These are phyloP conservation scores for Aplochiton taeniatus DNA, from an alignment of 2,797 vertebrate genomes.

Conservation along the genomic window DNA sequence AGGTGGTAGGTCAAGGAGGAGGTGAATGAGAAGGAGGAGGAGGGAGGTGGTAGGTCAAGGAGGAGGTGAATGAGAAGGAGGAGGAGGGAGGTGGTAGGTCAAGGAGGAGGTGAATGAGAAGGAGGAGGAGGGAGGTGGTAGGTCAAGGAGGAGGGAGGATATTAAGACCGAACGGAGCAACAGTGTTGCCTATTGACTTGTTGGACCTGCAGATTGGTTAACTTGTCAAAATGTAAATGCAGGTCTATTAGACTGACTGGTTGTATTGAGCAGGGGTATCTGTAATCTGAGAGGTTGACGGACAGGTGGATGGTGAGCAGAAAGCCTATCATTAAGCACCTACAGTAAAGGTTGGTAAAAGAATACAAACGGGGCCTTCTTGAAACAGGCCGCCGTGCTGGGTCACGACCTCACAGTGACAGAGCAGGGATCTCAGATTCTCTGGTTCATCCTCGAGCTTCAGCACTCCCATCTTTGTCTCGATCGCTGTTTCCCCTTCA, in stretches of 20 bases:
- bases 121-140: constrained; percentile 24
- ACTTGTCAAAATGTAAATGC: constrained; percentile 9
- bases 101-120: constrained; percentile 69
- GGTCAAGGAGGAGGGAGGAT: constrained; percentile 50
- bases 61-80: constrained; percentile 50
- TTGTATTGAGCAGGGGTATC: constrained; percentile 4
- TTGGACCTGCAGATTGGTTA: neutral
- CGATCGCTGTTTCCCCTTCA: neutral
- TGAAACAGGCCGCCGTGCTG: too few relatives aligned
- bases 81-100: constrained; percentile 49
- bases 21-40: constrained; percentile 45
- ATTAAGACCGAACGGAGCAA: constrained; percentile 76
- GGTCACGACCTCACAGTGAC: too few relatives aligned
- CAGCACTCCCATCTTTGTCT: neutral
- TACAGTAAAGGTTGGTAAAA: too few relatives aligned
- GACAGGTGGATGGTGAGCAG: constrained; percentile 5
- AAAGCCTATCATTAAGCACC: neutral
- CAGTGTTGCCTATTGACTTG: constrained; percentile 67
- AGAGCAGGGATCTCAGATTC: too few relatives aligned
- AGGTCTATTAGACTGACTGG: neutral
- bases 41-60: constrained; percentile 57
- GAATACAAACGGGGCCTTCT: too few relatives aligned
- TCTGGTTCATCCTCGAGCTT: neutral
- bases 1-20: constrained; percentile 60
- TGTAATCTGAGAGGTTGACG: neutral